Evolutionary conservation across 1,140 invertebrate species (phyloP).

Genomic region (Luehdorfia chinensis): DNA sequence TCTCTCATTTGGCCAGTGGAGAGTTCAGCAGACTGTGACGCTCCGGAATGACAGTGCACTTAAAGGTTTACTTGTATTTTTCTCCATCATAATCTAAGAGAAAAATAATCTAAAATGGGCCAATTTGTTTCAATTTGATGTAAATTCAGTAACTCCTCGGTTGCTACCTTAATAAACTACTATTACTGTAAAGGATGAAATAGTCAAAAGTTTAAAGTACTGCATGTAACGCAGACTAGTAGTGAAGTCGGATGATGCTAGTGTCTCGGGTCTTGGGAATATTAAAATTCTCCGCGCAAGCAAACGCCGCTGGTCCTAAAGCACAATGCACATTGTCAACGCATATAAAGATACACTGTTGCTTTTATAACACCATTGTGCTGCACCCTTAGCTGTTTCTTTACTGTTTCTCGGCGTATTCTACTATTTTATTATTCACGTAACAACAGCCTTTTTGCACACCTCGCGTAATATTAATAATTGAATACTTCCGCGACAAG

Average conservation of each 20-base stretch:
- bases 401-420: conserved; percentile 57
- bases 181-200: too few species aligned
- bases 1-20: too few species aligned
- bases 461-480: conserved; percentile 64
- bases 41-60: too few species aligned
- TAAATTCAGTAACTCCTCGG: too few species aligned
- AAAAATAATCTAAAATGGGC: too few species aligned
- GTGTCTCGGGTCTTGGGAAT: conserved; percentile 28
- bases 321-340: conserved; percentile 69
- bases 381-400: conserved; percentile 55
- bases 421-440: conserved; percentile 68
- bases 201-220: too few species aligned
- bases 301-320: conserved; percentile 27
- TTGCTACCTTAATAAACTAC: too few species aligned
- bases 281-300: conserved; percentile 43
- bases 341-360: conserved; percentile 66
- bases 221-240: conserved; percentile 36
- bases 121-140: too few species aligned
- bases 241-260: conserved; percentile 35
- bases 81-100: too few species aligned
- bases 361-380: conserved; percentile 66
- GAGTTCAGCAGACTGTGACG: too few species aligned
- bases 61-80: too few species aligned
- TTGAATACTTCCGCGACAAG: conserved; percentile 60
- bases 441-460: conserved; percentile 57